Base-by-base conservation (phyloP, 2,888 invertebrate species). In the Sphaeridia pumilis region DNA sequence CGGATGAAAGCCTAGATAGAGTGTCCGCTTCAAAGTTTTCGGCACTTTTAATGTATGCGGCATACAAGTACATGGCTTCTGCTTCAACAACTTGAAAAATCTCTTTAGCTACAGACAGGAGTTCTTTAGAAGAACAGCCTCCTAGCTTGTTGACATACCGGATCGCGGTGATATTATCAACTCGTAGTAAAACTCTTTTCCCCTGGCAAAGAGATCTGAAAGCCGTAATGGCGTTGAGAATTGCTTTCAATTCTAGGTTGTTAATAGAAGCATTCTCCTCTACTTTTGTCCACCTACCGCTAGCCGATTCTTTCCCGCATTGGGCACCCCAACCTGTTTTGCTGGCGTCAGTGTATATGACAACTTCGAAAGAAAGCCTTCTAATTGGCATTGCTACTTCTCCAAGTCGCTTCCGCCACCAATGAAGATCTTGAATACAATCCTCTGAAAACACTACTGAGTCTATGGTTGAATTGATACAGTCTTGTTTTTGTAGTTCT, bases 141-240 rank as follows among this genome's bases (percentile, higher is more conserved):
- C 58, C 58, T 1, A 47, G 28, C 24, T 38, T 42, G 49, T 56
- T 56, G 22, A 58, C 49, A 34, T 56, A 58, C 2, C 54, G 25
- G 22, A 58, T 54, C 1, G 58, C 54, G 1, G 53, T 52, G 14
- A 45, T 53, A 43, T 46, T 55, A 20, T 58, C 58, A 12, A 43
- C 20, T 12, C 51, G 17, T 17, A 58, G 4, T 4, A 58, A 31
- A 31, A 58, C 49, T 4, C 34, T 28, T 5, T 14, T 26, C 12
- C 46, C 14, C 2, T 14, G 1, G 2, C 22, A 10, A 12, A 10
- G 20, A 20, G 28, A 14, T 7, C 17, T 22, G 27, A 46, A 51
- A 17, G 12, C 17, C 22, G 28, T 34, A 14, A 58, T 20, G 3
- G 41, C 55, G 21, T 49, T 22, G 10, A 24, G 20, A 7, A 52